Evolutionary conservation across 2,797 vertebrate species (phyloP).

Genomic region (Ctenosaura bakeri): DNA sequence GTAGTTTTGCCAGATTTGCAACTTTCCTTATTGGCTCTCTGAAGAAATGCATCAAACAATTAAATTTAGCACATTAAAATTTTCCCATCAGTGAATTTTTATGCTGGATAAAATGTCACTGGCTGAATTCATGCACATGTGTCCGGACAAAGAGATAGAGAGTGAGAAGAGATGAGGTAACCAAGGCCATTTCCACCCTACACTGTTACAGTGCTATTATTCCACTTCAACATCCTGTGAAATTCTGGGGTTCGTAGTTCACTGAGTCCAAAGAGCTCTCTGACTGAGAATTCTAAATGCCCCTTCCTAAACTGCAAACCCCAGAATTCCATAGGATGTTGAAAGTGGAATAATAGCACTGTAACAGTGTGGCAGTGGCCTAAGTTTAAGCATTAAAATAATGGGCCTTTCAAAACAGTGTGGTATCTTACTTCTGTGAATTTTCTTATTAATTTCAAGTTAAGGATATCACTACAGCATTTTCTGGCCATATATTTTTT

Average conservation of each 20-base stretch:
- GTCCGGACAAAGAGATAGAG: no score
- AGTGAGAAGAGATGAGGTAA: not conserved
- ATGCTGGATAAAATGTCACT: not conserved
- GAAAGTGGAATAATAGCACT: no score
- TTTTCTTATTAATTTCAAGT: slow-evolving; percentile 33
- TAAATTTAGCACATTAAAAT: not conserved
- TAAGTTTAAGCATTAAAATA: not conserved
- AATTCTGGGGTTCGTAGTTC: no score
- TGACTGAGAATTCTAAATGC: no score
- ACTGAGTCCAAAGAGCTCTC: no score
- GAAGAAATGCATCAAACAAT: not conserved
- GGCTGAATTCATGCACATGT: slow-evolving; percentile 9
- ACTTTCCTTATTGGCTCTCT: slow-evolving; percentile 2
- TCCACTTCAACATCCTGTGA: no score
- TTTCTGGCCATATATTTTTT: not conserved
- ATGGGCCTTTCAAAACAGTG: accelerated
- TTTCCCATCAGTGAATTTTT: not conserved
- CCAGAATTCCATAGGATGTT: no score
- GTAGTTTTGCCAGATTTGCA: not conserved
- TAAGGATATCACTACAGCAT: slow-evolving; percentile 29
- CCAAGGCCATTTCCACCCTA: no score
- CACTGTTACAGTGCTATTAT: no score
- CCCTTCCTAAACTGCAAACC: no score
- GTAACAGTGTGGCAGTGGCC: no score
- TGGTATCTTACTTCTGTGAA: slow-evolving; percentile 8